Evolutionary conservation across 2,888 invertebrate genomes (phyloP), one percentile per base, ranked within the genome.

Genomic region (Conomelus anceps): DNA sequence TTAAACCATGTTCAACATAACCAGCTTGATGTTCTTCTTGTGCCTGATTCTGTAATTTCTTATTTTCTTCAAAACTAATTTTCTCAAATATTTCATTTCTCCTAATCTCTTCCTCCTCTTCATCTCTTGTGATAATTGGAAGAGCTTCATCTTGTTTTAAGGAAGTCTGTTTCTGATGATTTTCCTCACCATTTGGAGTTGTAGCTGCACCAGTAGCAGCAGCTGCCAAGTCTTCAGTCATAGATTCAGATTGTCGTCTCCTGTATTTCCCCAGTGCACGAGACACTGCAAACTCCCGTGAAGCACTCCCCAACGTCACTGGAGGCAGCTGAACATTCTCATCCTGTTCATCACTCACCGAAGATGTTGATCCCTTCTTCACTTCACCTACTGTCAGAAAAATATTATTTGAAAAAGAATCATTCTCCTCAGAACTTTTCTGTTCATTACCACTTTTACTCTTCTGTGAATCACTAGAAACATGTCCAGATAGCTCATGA

Each of bases 251-350:
- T 91, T 96, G 96, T 90, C 96, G 94, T 91, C 96, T 95, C 86
- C 97, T 94, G 92, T 97, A 97, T 93, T 97, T 97, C 23, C 97
- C 97, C 23, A 97, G 93, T 0, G 97, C 97, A 92, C 97, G 94
- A 0, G 97, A 97, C 0, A 97, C 97, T 0, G 97, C 97, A 93
- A 97, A 97, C 92, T 97, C 97, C 95, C 97, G 96, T 13, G 96
- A 96, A 22, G 96, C 95, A 22, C 96, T 95, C 90, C 95, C 94
- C 17, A 94, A 92, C 11, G 94, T 93, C n/a, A 95, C 94, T n/a
- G 94, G 94, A 3, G 95, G 94, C 85, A 95, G 93, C 91, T 93
- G 93, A 0, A 93, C 92, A n/a, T 91, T 92, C 23, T 91, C 92
- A 34, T 92, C 91, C 89, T 0, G 90, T 23, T 91, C 91, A n/a